These are phyloP conservation scores for Camarhynchus parvulus DNA, from an alignment of 2,113 vertebrate species.

Conservation along the genomic window DNA sequence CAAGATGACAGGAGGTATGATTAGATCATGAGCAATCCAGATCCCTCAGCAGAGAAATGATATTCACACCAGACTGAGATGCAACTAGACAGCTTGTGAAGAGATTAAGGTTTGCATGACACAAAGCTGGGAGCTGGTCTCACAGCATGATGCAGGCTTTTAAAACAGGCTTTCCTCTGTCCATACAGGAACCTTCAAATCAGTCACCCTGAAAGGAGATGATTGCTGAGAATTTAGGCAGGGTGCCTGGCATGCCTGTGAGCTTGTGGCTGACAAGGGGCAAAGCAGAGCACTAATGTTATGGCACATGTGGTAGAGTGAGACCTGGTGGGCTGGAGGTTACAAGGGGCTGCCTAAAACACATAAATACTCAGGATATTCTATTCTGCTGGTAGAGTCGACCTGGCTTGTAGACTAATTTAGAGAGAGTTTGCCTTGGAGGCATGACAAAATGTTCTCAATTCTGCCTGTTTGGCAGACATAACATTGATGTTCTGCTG, in stretches of 20 bases:
- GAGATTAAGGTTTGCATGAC: constrained; percentile 57
- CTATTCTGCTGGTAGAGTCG: neutral
- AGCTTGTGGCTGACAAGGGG: neutral
- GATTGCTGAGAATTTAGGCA: constrained; percentile 18
- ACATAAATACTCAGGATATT: neutral
- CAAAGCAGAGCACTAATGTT: neutral
- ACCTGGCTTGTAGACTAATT: neutral
- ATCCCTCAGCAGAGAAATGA: constrained; percentile 8
- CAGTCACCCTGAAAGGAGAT: neutral
- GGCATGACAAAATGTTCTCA: neutral
- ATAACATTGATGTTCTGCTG: neutral
- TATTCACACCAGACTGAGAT: constrained; percentile 57
- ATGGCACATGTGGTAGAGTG: neutral
- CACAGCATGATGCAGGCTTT: neutral
- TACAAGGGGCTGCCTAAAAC: neutral
- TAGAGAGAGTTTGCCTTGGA: neutral
- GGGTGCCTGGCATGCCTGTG: neutral
- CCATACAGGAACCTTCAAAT: constrained; percentile 18
- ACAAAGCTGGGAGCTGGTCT: constrained; percentile 53
- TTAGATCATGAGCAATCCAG: constrained; percentile 59
- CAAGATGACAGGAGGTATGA: constrained; percentile 56
- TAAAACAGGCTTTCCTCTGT: neutral
- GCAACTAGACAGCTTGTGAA: constrained; percentile 62
- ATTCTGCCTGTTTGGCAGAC: neutral
- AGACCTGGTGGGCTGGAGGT: neutral